Base-by-base conservation (phyloP, 2,888 invertebrate species). In the Lithophane ornitopus region DNA sequence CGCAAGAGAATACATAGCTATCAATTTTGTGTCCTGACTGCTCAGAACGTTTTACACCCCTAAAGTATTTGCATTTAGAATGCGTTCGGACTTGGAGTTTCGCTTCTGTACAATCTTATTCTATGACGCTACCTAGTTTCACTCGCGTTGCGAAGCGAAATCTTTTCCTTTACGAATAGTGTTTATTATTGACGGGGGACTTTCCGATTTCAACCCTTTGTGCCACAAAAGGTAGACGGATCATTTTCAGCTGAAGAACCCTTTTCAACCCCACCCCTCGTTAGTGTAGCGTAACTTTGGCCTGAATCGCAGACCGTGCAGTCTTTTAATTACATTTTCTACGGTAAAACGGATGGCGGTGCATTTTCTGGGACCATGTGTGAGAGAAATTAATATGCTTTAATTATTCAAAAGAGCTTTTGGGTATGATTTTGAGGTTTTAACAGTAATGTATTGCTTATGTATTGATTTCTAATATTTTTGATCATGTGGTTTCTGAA, bases 171-270 rank as follows among this genome's bases (percentile, higher is more conserved):
- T 58, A 63, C 70, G 62, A 73, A 85, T 69, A 76, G 72, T 82
- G 76, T 82, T 80, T 84, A 82, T 84, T 82, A 80, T 80, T 85
- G 81, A 76, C 58, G 81, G 66, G 72, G 70, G 70, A 76, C 72
- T 84, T 85, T 80, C 70, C 59, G 75, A 82, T 82, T 73, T 54
- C 76, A 81, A 85, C 85, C 85, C 76, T 82, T 82, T 85, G 73
- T 70, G 58, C 3, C 70, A 54, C 75, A 80, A 73, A 81, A 81
- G 72, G 63, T 67, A 75, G 85, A 71, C 46, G 70, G 81, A 84
- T 82, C 70, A 71, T 75, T 82, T 84, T 84, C 75, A 75, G 75
- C 66, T 61, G 75, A 69, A 66, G 61, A 71, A 80, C 75, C 82
- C 77, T 81, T 82, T 83, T 81, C 74, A 65, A 68, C 65, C 69